A percentile compares a stretch with the other conserved stretches of the same genome.
Evolutionary conservation across 2,113 vertebrate genomes (phyloP).

Genomic region (Addax nasomaculatus): DNA sequence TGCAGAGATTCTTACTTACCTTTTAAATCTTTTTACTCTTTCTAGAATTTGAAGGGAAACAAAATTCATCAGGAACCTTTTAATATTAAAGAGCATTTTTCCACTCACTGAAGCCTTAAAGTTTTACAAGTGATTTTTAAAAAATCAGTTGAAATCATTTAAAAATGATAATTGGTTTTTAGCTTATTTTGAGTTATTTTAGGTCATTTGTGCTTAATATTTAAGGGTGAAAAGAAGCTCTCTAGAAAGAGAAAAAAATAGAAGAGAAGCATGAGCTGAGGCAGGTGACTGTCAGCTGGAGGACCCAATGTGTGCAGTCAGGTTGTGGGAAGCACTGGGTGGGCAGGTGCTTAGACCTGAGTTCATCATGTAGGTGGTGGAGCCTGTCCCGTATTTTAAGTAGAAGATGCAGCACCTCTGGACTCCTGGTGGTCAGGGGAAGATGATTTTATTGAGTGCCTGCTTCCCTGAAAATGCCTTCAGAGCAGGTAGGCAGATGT

Average conservation of each 20-base stretch:
- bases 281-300: not conserved
- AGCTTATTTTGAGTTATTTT: not conserved
- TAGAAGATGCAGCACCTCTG: not conserved
- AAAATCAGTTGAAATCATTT: not conserved
- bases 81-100: not conserved
- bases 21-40: not conserved
- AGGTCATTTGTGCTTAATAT: not conserved
- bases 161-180: not conserved
- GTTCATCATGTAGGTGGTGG: not conserved
- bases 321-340: not conserved
- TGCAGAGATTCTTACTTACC: slow-evolving; percentile 52
- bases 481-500: not conserved
- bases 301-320: not conserved
- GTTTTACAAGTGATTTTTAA: not conserved
- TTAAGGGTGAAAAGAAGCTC: not conserved
- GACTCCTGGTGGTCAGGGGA: not conserved
- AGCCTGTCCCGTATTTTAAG: not conserved
- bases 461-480: not conserved
- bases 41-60: not conserved
- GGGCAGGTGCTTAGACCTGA: not conserved
- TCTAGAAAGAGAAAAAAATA: not conserved
- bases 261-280: not conserved
- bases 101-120: not conserved
- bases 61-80: not conserved
- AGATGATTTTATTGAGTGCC: not conserved